These are phyloP conservation scores for Diplodus sargus DNA, from an alignment of 2,797 vertebrate species.

Conservation along the genomic window DNA sequence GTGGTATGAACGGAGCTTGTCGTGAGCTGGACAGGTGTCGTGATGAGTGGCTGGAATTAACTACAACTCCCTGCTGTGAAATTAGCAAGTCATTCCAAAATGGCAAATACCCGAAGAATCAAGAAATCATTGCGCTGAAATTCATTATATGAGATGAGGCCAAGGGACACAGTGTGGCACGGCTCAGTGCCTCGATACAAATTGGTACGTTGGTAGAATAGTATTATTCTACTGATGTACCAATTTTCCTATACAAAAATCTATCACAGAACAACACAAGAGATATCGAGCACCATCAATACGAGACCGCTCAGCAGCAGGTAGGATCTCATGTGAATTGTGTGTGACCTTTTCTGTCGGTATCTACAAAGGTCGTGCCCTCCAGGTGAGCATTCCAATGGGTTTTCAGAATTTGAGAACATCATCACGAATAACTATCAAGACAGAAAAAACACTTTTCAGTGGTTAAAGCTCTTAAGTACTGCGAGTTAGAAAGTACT, in stretches of 20 bases:
- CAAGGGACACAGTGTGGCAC: not conserved
- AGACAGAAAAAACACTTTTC: not conserved
- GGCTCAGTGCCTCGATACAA: too few relatives aligned
- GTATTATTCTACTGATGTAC: not conserved
- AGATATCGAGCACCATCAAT: not conserved
- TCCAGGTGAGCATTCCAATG: not conserved
- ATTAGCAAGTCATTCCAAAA: slow-evolving; percentile 11
- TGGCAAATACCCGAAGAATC: not conserved
- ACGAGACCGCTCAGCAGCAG: not conserved
- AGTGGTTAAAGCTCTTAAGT: not conserved
- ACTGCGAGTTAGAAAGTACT: not conserved
- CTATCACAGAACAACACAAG: not conserved
- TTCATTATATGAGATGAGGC: not conserved
- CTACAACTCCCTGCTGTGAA: slow-evolving; percentile 10
- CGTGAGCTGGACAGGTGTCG: slow-evolving; percentile 18
- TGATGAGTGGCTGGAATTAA: slow-evolving; percentile 12
- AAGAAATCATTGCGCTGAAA: not conserved
- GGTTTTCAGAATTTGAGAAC: not conserved
- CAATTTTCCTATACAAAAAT: not conserved
- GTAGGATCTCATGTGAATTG: not conserved
- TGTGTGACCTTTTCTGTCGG: not conserved
- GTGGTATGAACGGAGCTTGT: slow-evolving; percentile 15
- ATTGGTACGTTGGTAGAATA: too few relatives aligned
- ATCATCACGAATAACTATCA: not conserved
- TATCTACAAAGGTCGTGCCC: not conserved